A percentile compares a stretch with the other conserved stretches of the same genome.
phyloP scores from a whole-genome alignment of 1,140 invertebrate genomes.

The Radopholus similis region DNA sequence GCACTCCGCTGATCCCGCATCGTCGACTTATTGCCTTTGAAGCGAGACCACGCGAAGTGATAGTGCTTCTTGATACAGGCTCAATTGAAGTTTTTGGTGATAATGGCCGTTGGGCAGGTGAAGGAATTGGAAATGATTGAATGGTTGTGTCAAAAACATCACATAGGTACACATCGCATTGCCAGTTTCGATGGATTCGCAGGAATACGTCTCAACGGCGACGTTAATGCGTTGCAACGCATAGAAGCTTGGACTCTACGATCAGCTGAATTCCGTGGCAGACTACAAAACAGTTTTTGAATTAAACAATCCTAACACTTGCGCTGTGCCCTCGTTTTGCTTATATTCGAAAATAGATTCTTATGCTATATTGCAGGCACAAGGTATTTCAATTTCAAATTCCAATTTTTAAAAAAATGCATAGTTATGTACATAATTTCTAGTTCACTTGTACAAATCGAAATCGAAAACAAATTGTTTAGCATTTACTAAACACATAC shows the following conservation, averaged over 20 bases:
- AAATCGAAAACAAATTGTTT: no score
- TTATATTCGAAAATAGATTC: no score
- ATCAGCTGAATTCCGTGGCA: no score
- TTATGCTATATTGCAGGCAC: no score
- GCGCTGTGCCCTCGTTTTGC: no score
- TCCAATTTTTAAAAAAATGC: no score
- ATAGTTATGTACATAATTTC: no score
- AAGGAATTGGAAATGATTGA: background rate
- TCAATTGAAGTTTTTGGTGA: constrained; percentile 27
- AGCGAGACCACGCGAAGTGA: constrained; percentile 7
- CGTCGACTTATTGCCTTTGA: constrained; percentile 19
- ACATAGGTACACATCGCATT: background rate
- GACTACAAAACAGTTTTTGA: no score
- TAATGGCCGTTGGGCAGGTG: constrained; percentile 12
- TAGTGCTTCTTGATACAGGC: constrained; percentile 14
- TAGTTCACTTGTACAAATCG: no score
- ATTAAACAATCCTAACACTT: no score
- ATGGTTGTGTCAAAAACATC: background rate
- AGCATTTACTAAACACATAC: no score
- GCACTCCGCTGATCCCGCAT: background rate
- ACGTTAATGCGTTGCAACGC: background rate
- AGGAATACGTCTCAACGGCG: background rate
- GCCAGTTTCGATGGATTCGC: background rate
- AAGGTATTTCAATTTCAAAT: no score
- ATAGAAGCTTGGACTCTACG: background rate